Evolutionary conservation across 2,113 vertebrate species (phyloP).

Genomic region (Otocyon megalotis): DNA sequence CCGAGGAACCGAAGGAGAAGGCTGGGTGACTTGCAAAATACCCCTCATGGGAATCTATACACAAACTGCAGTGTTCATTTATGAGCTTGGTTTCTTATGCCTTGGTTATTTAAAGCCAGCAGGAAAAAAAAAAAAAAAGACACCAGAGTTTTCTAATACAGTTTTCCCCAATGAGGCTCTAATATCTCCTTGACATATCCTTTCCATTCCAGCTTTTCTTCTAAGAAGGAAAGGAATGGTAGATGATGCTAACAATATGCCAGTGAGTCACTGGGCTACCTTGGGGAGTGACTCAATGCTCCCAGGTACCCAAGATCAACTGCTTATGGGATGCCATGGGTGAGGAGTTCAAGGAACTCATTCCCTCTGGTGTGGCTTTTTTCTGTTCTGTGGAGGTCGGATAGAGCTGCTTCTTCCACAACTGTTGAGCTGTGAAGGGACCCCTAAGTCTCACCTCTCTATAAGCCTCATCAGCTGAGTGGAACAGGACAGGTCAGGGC

Average conservation of each 20-base stretch:
- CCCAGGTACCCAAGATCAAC: neutral
- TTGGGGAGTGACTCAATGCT: neutral
- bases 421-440: neutral
- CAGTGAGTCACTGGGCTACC: neutral
- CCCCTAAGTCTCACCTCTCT: neutral
- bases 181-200: neutral
- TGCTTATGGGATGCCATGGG: neutral
- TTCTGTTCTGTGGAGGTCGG: neutral
- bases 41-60: neutral
- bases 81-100: neutral
- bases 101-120: neutral
- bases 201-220: neutral
- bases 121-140: neutral
- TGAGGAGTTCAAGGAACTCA: neutral
- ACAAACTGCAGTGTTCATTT: neutral
- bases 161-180: neutral
- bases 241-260: neutral
- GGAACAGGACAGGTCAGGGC: neutral
- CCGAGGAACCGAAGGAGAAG: neutral
- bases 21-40: constrained; percentile 1
- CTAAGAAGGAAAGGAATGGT: neutral
- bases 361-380: neutral
- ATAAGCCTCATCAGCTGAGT: neutral
- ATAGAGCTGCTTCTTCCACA: neutral
- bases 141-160: neutral